Evolutionary conservation across 2,888 invertebrate genomes (phyloP).

Genomic region (Deroplatys truncata): DNA sequence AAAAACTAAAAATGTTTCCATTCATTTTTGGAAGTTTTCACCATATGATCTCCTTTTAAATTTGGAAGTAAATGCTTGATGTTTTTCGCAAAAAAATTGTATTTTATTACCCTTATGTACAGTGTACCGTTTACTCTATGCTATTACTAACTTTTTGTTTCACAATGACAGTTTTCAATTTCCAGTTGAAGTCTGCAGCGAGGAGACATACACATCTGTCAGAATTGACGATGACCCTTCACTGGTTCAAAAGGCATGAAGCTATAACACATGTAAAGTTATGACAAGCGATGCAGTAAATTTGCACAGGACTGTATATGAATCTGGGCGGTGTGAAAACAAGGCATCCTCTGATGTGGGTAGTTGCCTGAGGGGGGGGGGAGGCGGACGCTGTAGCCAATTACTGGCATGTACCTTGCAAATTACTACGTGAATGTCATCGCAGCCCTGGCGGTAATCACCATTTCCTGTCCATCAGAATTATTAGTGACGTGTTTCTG

Average conservation of each 20-base stretch:
- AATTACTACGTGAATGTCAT: not conserved
- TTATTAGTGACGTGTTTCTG: not conserved
- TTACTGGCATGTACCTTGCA: constrained; percentile 9
- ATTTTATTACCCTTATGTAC: too few relatives aligned
- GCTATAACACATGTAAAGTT: not conserved
- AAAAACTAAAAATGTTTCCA: too few relatives aligned
- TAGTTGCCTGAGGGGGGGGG: not conserved
- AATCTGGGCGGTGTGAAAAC: not conserved
- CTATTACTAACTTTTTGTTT: too few relatives aligned
- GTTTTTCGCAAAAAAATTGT: too few relatives aligned
- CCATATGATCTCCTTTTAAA: too few relatives aligned
- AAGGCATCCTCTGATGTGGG: not conserved
- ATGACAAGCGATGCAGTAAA: not conserved
- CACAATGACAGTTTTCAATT: too few relatives aligned
- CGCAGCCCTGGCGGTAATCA: not conserved
- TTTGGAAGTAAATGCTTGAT: too few relatives aligned
- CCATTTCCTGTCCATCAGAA: not conserved
- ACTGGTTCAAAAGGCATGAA: too few relatives aligned
- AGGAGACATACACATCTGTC: not conserved
- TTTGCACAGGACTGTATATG: not conserved
- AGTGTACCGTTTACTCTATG: too few relatives aligned
- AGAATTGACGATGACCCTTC: not conserved
- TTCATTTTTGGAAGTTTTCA: too few relatives aligned
- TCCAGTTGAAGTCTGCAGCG: too few relatives aligned
- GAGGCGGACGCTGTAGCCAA: not conserved